Percentiles rank a stretch among this genome's conserved stretches.
Conservation (phyloP, 2,888 invertebrate genomes). For the Camptogramma bilineatum region DNA sequence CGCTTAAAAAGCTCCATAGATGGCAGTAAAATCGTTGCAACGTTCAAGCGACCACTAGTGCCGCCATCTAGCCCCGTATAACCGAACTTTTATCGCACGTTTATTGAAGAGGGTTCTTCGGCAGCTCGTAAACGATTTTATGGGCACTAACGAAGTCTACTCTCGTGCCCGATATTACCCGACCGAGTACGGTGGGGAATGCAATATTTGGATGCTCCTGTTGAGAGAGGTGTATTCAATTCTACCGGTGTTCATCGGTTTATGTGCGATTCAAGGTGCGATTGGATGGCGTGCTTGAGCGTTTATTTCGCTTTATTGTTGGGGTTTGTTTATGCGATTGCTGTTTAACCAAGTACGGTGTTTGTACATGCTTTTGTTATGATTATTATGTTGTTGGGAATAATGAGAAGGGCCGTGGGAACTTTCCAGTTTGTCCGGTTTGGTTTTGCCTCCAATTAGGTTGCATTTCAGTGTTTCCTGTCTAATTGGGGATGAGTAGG, state of each 20-base stretch:
- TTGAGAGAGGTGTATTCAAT: slow-evolving; percentile 81
- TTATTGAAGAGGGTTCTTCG: slow-evolving; percentile 85
- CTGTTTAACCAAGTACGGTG: slow-evolving; percentile 84
- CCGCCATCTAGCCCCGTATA: slow-evolving; percentile 83
- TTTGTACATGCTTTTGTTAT: slow-evolving; percentile 83
- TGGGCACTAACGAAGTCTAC: slow-evolving; percentile 82
- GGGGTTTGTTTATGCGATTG: slow-evolving; percentile 86
- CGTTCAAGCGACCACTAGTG: slow-evolving; percentile 81
- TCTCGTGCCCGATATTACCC: slow-evolving; percentile 81
- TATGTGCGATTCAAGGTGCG: slow-evolving; percentile 86
- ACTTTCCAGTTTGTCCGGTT: slow-evolving; percentile 51
- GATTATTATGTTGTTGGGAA: slow-evolving; percentile 82
- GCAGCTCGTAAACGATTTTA: slow-evolving; percentile 86
- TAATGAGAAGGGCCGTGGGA: slow-evolving; percentile 74
- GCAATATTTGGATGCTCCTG: slow-evolving; percentile 81
- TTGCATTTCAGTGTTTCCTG: slow-evolving; percentile 46
- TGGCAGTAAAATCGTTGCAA: slow-evolving; percentile 83
- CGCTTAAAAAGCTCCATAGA: slow-evolving; percentile 83
- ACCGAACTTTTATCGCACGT: slow-evolving; percentile 84
- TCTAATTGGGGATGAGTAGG: slow-evolving; percentile 18
- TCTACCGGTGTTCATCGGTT: slow-evolving; percentile 81
- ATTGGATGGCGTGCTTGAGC: slow-evolving; percentile 85
- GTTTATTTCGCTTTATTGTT: slow-evolving; percentile 86
- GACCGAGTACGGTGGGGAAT: slow-evolving; percentile 79
- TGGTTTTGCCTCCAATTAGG: slow-evolving; percentile 46